phyloP scores from a whole-genome alignment of 2,113 vertebrate genomes.

The Athene noctua region DNA sequence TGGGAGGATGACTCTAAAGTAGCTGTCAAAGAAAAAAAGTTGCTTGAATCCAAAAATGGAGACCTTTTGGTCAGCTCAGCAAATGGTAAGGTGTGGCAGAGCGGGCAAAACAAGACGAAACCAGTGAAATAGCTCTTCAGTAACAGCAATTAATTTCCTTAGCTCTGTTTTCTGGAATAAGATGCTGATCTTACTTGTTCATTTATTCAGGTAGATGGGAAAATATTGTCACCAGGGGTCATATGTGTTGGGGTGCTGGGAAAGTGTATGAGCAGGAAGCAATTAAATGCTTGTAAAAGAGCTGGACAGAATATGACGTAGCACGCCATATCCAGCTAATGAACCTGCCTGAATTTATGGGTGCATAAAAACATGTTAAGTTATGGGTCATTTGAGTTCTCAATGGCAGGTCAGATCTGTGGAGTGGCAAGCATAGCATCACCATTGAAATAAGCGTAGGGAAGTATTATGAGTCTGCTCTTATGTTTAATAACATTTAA shows the following conservation, averaged over 20 bases:
- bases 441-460: background rate
- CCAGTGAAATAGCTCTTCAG: background rate
- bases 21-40: background rate
- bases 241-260: background rate
- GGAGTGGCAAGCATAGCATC: background rate
- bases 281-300: background rate
- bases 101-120: background rate
- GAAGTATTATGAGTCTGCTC: background rate
- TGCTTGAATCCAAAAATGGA: background rate
- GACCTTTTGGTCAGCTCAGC: background rate
- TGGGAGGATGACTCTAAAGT: background rate
- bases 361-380: background rate
- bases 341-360: background rate
- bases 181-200: background rate
- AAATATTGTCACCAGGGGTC: background rate
- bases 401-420: background rate
- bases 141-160: background rate
- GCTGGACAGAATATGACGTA: background rate
- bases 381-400: background rate
- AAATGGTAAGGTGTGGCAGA: background rate
- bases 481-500: slow-evolving; percentile 22
- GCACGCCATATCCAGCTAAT: background rate
- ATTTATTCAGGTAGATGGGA: background rate
- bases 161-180: background rate
- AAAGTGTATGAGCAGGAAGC: background rate